phyloP scores from a whole-genome alignment of 2,888 invertebrate genomes.

The Melipona beecheii region DNA sequence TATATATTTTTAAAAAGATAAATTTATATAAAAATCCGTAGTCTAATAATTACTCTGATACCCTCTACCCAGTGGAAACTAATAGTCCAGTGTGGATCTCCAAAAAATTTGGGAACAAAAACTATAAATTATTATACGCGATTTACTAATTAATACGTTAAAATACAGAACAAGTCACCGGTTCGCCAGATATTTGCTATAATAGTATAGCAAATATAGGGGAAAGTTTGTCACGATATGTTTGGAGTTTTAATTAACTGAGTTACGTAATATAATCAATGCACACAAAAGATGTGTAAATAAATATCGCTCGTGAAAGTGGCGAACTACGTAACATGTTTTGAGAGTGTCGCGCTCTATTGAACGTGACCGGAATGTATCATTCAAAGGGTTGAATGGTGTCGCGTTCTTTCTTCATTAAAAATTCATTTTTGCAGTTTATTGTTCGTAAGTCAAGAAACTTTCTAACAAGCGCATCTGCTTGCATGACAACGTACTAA shows the following conservation, averaged over 20 bases:
- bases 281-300: conserved; percentile 60
- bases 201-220: conserved; percentile 51
- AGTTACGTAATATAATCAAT: conserved; percentile 57
- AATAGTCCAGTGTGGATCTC: accelerated
- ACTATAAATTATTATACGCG: conserved; percentile 16
- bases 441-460: neutral
- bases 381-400: conserved; percentile 11
- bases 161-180: conserved; percentile 39
- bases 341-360: conserved; percentile 20
- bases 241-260: conserved; percentile 69
- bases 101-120: neutral
- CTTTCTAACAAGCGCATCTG: neutral
- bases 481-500: neutral
- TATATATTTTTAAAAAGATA: too few relatives aligned
- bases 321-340: conserved; percentile 46
- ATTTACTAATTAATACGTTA: conserved; percentile 57
- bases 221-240: conserved; percentile 63
- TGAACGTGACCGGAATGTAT: conserved; percentile 10
- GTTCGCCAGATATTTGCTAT: conserved; percentile 38
- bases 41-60: too few relatives aligned
- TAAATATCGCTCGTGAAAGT: conserved; percentile 72
- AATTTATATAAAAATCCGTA: too few relatives aligned
- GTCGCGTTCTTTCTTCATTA: neutral
- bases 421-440: neutral
- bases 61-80: too few relatives aligned